Conservation (phyloP, 2,113 vertebrate species). For the Plecturocebus donacophilus region DNA sequence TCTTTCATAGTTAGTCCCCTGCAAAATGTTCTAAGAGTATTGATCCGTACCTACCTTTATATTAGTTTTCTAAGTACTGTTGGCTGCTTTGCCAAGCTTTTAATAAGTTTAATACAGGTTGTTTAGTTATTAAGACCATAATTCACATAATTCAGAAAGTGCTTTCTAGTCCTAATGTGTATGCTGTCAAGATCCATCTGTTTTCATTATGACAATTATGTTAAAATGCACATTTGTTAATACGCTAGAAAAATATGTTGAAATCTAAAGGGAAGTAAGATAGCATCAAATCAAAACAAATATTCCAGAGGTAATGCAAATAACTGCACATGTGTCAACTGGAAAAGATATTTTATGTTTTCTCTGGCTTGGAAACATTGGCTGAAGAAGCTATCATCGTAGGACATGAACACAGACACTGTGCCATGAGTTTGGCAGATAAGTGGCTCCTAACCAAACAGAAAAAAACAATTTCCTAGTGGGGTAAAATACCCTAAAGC, state of each 20-base stretch:
- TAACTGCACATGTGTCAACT: neutral
- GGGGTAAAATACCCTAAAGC: constrained; percentile 14
- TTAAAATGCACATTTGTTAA: constrained; percentile 43
- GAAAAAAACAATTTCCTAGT: neutral
- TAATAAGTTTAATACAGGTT: constrained; percentile 35
- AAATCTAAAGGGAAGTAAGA: constrained; percentile 41
- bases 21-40: constrained; percentile 39
- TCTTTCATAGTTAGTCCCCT: neutral
- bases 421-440: neutral
- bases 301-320: neutral
- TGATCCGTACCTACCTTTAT: constrained; percentile 35
- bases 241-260: constrained; percentile 25
- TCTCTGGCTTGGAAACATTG: neutral
- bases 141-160: constrained; percentile 59
- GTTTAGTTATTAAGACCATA: constrained; percentile 46
- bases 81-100: constrained; percentile 47
- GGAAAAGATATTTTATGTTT: constrained; percentile 25
- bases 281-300: constrained; percentile 49
- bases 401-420: neutral
- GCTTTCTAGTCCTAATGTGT: constrained; percentile 34
- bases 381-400: neutral
- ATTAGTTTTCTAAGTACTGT: constrained; percentile 50
- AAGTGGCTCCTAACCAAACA: neutral
- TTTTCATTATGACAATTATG: constrained; percentile 47
- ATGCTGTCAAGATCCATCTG: constrained; percentile 28